phyloP scores from a whole-genome alignment of 2,888 invertebrate species.

The Drosophila parthenogenetica region DNA sequence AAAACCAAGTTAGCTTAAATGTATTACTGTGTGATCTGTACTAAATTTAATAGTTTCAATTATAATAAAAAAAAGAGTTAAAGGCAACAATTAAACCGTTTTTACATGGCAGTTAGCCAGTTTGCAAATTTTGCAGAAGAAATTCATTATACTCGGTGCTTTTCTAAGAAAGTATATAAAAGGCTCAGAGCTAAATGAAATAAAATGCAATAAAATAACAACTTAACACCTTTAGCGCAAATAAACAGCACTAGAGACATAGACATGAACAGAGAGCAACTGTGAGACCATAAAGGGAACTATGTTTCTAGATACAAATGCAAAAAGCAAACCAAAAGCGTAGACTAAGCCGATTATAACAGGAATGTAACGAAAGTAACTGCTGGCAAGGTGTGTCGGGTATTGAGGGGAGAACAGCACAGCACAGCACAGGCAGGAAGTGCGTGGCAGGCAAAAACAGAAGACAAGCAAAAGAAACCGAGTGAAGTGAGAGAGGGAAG shows the following conservation, averaged over 20 bases:
- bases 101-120: background rate
- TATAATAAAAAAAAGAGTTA: background rate
- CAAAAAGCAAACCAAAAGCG: slow-evolving; percentile 76
- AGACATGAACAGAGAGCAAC: background rate
- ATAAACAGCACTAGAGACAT: slow-evolving; percentile 36
- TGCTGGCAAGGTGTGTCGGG: slow-evolving; percentile 2
- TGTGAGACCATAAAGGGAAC: slow-evolving; percentile 54
- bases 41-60: background rate
- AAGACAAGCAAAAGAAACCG: slow-evolving; percentile 20
- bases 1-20: background rate
- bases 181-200: slow-evolving; percentile 67
- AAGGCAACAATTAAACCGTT: background rate
- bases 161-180: slow-evolving; percentile 43
- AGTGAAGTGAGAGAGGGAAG: background rate
- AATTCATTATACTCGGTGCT: slow-evolving; percentile 53
- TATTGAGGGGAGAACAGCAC: slow-evolving; percentile 6
- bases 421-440: slow-evolving; percentile 56
- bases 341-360: slow-evolving; percentile 80
- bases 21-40: background rate
- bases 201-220: slow-evolving; percentile 78
- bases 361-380: slow-evolving; percentile 71
- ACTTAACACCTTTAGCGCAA: slow-evolving; percentile 75
- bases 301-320: slow-evolving; percentile 57
- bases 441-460: slow-evolving; percentile 66
- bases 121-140: slow-evolving; percentile 25